Evolutionary conservation across 1,140 invertebrate genomes (phyloP).

Genomic region (Drosophila miranda): DNA sequence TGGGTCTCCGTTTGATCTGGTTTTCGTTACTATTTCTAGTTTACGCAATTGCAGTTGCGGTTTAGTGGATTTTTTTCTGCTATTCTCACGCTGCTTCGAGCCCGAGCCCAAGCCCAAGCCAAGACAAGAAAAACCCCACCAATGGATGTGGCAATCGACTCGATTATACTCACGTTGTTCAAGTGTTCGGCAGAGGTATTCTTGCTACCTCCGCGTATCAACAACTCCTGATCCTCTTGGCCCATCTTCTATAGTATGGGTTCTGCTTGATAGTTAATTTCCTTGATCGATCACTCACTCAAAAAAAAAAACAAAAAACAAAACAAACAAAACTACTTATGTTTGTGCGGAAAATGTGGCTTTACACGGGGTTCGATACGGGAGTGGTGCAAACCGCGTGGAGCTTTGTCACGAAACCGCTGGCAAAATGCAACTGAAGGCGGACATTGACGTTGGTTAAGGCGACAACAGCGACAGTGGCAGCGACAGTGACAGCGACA

Average conservation of each 20-base stretch:
- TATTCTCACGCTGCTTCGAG: constrained; percentile 54
- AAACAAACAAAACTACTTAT: background rate
- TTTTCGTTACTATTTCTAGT: constrained; percentile 2
- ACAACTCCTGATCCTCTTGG: constrained; percentile 78
- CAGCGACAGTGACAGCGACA: constrained; percentile 1
- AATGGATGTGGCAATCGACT: constrained; percentile 24
- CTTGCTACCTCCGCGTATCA: constrained; percentile 71
- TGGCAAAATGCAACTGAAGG: constrained; percentile 74
- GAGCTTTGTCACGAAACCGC: constrained; percentile 68
- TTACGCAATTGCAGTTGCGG: constrained; percentile 39
- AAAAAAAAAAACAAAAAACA: constrained; percentile 22
- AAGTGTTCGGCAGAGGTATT: constrained; percentile 72
- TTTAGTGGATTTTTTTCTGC: constrained; percentile 11
- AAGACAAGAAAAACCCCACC: too few species aligned
- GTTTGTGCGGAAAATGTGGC: background rate
- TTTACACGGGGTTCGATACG: background rate
- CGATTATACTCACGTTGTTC: constrained; percentile 60
- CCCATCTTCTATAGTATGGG: constrained; percentile 49
- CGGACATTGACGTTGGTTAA: constrained; percentile 43
- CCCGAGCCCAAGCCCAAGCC: too few species aligned
- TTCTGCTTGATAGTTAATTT: background rate
- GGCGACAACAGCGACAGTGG: constrained; percentile 21
- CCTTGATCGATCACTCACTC: constrained; percentile 18
- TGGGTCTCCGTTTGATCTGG: too few species aligned
- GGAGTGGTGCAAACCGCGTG: constrained; percentile 11